phyloP scores from a whole-genome alignment of 2,113 vertebrate species.

The Dipodomys ordii region DNA sequence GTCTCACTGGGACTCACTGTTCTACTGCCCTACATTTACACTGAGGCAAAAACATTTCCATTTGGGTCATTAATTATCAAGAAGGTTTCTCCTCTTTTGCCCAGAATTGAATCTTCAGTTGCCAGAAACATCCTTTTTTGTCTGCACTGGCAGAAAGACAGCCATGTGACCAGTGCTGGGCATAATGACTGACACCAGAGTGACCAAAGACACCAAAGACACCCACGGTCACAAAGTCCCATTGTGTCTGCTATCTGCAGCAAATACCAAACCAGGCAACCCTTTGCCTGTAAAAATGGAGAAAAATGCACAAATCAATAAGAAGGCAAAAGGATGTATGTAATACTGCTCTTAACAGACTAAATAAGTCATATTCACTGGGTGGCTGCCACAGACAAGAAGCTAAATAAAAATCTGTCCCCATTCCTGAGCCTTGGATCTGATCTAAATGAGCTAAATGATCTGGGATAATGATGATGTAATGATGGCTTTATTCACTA shows the following conservation, averaged over 20 bases:
- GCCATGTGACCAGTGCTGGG: neutral
- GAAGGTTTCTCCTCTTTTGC: constrained; percentile 43
- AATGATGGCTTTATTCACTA: neutral
- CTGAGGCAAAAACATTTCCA: neutral
- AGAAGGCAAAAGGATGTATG: neutral
- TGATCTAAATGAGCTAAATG: neutral
- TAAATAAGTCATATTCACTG: neutral
- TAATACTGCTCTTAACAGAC: neutral
- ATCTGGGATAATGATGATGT: neutral
- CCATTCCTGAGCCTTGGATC: neutral
- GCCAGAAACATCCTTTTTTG: constrained; percentile 41
- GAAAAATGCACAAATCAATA: constrained; percentile 19
- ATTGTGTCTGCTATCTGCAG: neutral
- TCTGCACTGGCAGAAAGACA: neutral
- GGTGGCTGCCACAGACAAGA: neutral
- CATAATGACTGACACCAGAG: neutral
- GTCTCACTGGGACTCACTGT: neutral
- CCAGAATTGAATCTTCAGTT: neutral
- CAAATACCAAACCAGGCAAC: neutral
- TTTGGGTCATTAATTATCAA: constrained; percentile 21
- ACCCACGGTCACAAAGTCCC: neutral
- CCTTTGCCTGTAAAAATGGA: neutral
- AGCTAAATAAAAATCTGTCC: neutral
- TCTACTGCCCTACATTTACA: constrained; percentile 12
- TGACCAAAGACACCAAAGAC: constrained; percentile 1